Evolutionary conservation across 2,113 vertebrate species (phyloP), one percentile per base, ranked within the genome.

Genomic region (Cryptotis parvus): DNA sequence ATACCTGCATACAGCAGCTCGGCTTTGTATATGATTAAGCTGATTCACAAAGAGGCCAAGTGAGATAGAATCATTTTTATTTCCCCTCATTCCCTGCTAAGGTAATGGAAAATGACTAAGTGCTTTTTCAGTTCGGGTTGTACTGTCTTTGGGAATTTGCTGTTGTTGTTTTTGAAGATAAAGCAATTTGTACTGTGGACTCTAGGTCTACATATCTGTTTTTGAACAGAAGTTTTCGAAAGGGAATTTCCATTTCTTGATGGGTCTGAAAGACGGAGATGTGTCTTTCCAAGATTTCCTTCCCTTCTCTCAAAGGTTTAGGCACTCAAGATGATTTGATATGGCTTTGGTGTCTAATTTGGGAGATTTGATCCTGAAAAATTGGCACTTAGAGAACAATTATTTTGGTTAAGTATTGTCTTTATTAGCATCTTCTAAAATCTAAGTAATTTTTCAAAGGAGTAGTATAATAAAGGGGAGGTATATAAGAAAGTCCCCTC

Each of bases 161-260:
- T 18, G 58, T 58, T 91, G 35, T 68, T 93, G 27, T 80, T 94
- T 95, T 90, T 89, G 69, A 93, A 91, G 82, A 74, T 63, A 79
- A 91, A 74, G 52, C 10, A 24, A 89, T 85, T 84, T 86, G 41
- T 35, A 43, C 27, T 16, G 5, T 14, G 45, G 70, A 31, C 24
- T 87, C 22, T 37, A 68, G 35, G 45, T 84, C 66, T 79, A 29
- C 4, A 72, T 83, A 76, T 70, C 49, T 78, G 79, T 76, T 77
- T 77, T 69, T 43, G 72, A 79, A 80, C 63, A 84, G 27, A 87
- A 84, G 39, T 70, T 37, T 84, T 37, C 26, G 12, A 43, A 86
- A 84, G 49, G 45, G 31, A 33, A 65, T 93, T 63, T 80, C 31
- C 31, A 49, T 84, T 76, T 87, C 66, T 82, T 41, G 12, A 82